phyloP scores from a whole-genome alignment of 2,888 invertebrate species.

The Podabrus alpinus region DNA sequence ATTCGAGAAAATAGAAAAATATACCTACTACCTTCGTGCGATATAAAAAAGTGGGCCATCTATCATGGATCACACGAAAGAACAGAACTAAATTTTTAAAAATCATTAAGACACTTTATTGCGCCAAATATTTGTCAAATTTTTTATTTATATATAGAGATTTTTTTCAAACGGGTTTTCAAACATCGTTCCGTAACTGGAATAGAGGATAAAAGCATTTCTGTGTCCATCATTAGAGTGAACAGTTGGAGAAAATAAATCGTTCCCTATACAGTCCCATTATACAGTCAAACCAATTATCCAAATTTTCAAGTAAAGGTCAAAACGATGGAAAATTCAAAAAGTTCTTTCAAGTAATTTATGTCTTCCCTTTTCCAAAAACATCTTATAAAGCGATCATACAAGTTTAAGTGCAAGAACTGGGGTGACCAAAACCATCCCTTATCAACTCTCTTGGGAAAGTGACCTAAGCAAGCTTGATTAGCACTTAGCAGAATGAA shows the following conservation, averaged over 20 bases:
- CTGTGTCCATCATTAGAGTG: constrained; percentile 10
- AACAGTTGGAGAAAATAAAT: constrained; percentile 11
- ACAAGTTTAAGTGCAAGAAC: background rate
- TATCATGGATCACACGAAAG: constrained; percentile 2
- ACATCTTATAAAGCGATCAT: background rate
- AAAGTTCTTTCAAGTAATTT: background rate
- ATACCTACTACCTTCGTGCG: constrained; percentile 14
- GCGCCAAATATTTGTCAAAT: background rate
- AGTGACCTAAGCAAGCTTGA: background rate
- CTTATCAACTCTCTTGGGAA: background rate
- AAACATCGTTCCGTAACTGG: background rate
- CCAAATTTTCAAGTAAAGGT: background rate
- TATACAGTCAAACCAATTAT: background rate
- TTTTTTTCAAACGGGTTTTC: background rate
- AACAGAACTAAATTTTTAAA: background rate
- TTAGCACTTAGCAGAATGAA: background rate
- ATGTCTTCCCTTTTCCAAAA: background rate
- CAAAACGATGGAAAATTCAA: background rate
- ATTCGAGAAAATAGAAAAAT: constrained; percentile 31
- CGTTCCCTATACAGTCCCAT: background rate
- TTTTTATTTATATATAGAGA: background rate
- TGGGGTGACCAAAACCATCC: background rate
- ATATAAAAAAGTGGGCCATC: constrained; percentile 5
- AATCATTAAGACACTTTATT: background rate
- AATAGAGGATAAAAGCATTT: constrained; percentile 13